Percentiles rank a stretch among this genome's conserved stretches.
phyloP scores from a whole-genome alignment of 2,113 vertebrate species.

The Forbesichthys agassizii region DNA sequence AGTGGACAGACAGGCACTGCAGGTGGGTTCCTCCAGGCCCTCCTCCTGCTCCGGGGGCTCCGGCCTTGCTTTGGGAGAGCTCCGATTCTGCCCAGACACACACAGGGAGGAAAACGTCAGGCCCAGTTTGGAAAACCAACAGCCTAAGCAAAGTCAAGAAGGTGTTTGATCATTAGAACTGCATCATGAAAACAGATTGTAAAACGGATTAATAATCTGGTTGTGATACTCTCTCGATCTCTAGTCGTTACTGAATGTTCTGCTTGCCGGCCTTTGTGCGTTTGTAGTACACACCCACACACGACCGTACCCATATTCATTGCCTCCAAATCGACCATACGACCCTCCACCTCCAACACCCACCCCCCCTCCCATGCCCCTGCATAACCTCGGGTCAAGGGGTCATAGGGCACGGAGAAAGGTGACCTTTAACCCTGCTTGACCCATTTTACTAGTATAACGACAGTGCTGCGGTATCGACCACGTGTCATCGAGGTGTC shows the following conservation, averaged over 20 bases:
- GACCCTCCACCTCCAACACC: constrained; percentile 15
- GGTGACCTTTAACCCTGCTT: constrained; percentile 67
- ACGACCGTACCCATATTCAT: constrained; percentile 6
- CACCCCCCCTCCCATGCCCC: constrained; percentile 18
- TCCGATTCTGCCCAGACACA: constrained; percentile 82
- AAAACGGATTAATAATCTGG: constrained; percentile 37
- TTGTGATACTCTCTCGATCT: not conserved
- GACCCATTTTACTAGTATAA: constrained; percentile 74
- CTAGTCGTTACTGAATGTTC: not conserved
- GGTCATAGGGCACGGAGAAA: constrained; percentile 62
- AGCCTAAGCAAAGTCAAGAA: constrained; percentile 28
- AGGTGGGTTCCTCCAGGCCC: constrained; percentile 87
- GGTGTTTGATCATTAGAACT: constrained; percentile 47
- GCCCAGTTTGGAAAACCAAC: constrained; percentile 28
- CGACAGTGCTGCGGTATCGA: constrained; percentile 56
- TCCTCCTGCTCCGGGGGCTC: constrained; percentile 59
- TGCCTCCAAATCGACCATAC: constrained; percentile 30
- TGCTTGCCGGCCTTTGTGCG: not conserved
- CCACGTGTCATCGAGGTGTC: constrained; percentile 53
- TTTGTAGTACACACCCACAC: not conserved
- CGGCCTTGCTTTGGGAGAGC: constrained; percentile 87
- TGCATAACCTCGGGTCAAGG: constrained; percentile 42
- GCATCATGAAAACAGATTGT: constrained; percentile 23
- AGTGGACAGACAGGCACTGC: constrained; percentile 98
- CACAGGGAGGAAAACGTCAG: constrained; percentile 51